Conservation (phyloP, 2,113 vertebrate species). For the Clarias macrocephalus region DNA sequence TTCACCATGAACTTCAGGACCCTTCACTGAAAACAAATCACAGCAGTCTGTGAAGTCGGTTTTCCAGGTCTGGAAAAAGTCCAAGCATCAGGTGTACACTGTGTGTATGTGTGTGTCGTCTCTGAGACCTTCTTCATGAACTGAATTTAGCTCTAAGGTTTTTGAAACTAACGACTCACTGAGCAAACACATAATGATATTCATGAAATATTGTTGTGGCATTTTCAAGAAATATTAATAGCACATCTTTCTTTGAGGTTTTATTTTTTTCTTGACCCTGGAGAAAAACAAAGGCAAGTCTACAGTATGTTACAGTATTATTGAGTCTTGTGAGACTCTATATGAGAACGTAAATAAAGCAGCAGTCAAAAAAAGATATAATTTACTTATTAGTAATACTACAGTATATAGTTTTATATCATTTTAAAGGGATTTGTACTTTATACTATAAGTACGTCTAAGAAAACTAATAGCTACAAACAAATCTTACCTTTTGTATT, state of each 20-base stretch:
- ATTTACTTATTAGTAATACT: too few species aligned
- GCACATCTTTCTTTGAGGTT: background rate
- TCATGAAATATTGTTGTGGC: background rate
- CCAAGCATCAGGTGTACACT: background rate
- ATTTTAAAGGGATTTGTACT: too few species aligned
- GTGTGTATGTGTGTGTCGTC: background rate
- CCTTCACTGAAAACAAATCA: background rate
- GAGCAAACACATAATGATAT: slow-evolving; percentile 18
- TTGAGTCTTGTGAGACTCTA: too few species aligned
- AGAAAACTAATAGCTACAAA: background rate
- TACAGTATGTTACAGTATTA: background rate
- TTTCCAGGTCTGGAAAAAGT: background rate
- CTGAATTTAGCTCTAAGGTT: background rate
- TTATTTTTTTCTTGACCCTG: background rate
- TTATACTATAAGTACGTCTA: too few species aligned
- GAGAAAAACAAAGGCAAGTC: background rate
- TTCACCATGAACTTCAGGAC: background rate
- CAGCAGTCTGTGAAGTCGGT: background rate
- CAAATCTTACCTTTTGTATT: background rate
- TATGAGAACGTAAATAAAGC: too few species aligned
- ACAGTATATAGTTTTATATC: too few species aligned
- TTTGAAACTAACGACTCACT: background rate
- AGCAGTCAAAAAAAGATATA: too few species aligned
- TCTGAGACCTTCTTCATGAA: background rate
- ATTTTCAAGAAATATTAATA: background rate